These are phyloP conservation scores for Acleris holmiana DNA, from an alignment of 2,888 invertebrate species.

Conservation along the genomic window DNA sequence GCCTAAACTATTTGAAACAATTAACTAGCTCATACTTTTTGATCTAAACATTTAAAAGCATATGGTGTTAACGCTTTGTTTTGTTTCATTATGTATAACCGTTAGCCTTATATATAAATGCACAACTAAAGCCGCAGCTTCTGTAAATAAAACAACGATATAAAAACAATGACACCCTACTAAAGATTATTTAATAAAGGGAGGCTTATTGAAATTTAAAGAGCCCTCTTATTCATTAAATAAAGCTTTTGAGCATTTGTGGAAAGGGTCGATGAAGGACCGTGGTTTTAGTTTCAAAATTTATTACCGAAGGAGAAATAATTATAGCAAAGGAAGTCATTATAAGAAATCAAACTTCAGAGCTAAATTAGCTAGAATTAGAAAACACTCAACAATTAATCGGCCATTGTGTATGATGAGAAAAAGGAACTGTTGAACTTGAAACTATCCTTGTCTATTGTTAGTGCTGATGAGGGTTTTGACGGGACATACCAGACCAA, in stretches of 20 bases:
- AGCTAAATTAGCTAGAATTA: slow-evolving; percentile 3
- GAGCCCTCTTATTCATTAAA: slow-evolving; percentile 45
- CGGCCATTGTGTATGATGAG: slow-evolving; percentile 6
- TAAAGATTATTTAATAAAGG: slow-evolving; percentile 26
- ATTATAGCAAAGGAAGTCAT: slow-evolving; percentile 11
- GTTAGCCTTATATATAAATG: slow-evolving; percentile 7
- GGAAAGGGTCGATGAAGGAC: slow-evolving; percentile 58
- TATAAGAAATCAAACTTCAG: slow-evolving; percentile 6
- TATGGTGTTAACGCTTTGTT: slow-evolving; percentile 22
- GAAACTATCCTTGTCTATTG: slow-evolving; percentile 58
- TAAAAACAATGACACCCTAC: slow-evolving; percentile 21
- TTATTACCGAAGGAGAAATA: slow-evolving; percentile 45
- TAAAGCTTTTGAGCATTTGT: slow-evolving; percentile 51
- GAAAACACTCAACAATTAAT: slow-evolving; percentile 20
- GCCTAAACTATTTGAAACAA: slow-evolving; percentile 8
- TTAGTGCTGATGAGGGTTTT: slow-evolving; percentile 99
- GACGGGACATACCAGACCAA: slow-evolving; percentile 99
- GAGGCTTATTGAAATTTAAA: slow-evolving; percentile 33
- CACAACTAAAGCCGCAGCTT: slow-evolving; percentile 30
- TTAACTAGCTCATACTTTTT: slow-evolving; percentile 14
- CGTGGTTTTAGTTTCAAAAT: slow-evolving; percentile 50
- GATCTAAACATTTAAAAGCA: slow-evolving; percentile 19
- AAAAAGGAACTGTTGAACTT: slow-evolving; percentile 15
- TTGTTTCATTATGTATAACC: slow-evolving; percentile 25
- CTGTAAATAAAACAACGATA: slow-evolving; percentile 29